Percentiles rank a stretch among this genome's conserved stretches.
Conservation (phyloP, 2,113 vertebrate genomes). For the Sprattus sprattus region DNA sequence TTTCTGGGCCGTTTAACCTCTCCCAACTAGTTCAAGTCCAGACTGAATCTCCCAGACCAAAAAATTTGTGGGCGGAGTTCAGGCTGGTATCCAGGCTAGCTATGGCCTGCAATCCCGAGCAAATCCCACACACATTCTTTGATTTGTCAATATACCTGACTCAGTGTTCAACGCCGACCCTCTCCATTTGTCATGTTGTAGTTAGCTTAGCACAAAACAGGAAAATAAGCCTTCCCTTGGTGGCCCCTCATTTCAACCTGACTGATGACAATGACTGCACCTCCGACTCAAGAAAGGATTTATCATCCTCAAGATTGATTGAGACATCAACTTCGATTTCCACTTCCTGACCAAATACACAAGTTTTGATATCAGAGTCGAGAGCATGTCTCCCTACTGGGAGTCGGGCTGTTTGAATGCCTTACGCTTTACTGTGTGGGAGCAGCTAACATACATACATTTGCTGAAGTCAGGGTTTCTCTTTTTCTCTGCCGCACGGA, state of each 20-base stretch:
- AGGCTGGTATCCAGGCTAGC: no score
- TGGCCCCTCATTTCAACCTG: not conserved
- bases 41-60: no score
- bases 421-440: not conserved
- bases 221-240: not conserved
- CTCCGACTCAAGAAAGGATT: not conserved
- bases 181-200: not conserved
- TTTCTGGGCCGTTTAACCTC: no score
- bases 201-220: not conserved
- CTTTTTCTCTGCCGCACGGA: not conserved
- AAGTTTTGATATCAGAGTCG: conserved; percentile 5
- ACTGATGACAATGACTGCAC: not conserved
- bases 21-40: no score
- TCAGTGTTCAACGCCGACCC: not conserved
- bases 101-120: not conserved
- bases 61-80: no score
- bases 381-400: not conserved
- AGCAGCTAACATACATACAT: conserved; percentile 2
- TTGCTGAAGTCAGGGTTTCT: conserved; percentile 17
- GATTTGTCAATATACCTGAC: not conserved
- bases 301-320: conserved; percentile 29
- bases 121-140: not conserved
- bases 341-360: conserved; percentile 21
- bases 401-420: not conserved
- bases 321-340: conserved; percentile 10